Conservation (phyloP, 2,888 invertebrate species). For the Caenorhabditis virilis region DNA sequence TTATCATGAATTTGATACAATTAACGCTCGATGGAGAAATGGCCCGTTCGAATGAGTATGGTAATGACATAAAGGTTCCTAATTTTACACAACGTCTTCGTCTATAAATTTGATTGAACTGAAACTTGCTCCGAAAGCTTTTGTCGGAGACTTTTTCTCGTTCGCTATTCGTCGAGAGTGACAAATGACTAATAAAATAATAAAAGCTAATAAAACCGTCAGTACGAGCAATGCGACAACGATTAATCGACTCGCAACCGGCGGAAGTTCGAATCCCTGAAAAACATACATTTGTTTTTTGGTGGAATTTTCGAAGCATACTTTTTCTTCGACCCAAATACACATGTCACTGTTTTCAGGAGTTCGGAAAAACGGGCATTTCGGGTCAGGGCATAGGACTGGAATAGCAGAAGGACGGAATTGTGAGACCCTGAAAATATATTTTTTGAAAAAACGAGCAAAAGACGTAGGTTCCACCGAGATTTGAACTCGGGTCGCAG, state of each 20-base stretch:
- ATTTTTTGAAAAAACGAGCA: background rate
- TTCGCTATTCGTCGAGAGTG: slow-evolving; percentile 27
- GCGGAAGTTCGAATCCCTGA: slow-evolving; percentile 13
- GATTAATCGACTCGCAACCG: slow-evolving; percentile 26
- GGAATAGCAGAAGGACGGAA: slow-evolving; percentile 29
- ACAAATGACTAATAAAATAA: slow-evolving; percentile 28
- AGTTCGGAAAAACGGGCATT: slow-evolving; percentile 53
- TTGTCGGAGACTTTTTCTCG: slow-evolving; percentile 32
- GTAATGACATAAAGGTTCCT: background rate
- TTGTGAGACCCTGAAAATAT: slow-evolving; percentile 22
- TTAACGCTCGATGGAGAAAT: too few species aligned
- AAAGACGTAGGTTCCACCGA: slow-evolving; percentile 48
- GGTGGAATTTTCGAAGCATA: background rate
- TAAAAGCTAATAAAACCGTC: slow-evolving; percentile 30
- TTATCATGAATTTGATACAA: too few species aligned
- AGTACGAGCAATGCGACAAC: slow-evolving; percentile 29
- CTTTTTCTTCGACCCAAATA: slow-evolving; percentile 44
- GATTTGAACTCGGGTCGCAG: slow-evolving; percentile 55
- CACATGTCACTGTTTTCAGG: slow-evolving; percentile 48
- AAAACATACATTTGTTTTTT: slow-evolving; percentile 1
- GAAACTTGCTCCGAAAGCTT: slow-evolving; percentile 54
- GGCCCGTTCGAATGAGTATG: too few species aligned
- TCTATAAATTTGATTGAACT: slow-evolving; percentile 57
- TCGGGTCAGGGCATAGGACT: slow-evolving; percentile 49
- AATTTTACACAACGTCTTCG: slow-evolving; percentile 42